Base-by-base conservation (phyloP, 2,888 invertebrate genomes). In the Drosophila helvetica region DNA sequence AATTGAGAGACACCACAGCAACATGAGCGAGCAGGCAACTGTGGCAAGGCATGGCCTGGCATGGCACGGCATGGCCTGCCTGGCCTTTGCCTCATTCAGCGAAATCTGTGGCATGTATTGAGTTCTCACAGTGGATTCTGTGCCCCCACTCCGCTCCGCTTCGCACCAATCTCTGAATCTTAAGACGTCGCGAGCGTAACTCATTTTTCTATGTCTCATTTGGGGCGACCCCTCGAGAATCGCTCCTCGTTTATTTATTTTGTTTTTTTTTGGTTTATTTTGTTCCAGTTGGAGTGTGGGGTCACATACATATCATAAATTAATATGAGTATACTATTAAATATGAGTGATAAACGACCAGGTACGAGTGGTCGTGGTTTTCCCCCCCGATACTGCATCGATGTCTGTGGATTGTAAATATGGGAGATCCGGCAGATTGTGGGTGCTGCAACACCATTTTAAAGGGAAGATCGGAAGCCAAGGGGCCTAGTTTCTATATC, bases 1-100 rank as follows among this genome's bases (percentile, higher is more conserved):
- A 86, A 86, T 86, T 88, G 86, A 86, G 88, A 76, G 78, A 70
- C 86, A 79, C 78, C 76, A 68, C 73, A 68, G 57, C 64, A 38
- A 58, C 73, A 66, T 56, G 74, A 51, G 65, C 51, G 50, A 52
- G 60, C 46, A 62, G 45, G 48, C 42, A 54, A 33, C 33, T 33
- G 33, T 12, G 33, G 33, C 12, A 12, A 12, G 33, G 33, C 12
- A 1, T 33, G 33, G 30, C 10, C 0, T 33, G 33, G 33, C 12
- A 1, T 33, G 33, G 30, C 10, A 3, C 30, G 55, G 38, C 38
- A 5, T 51, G 38, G 52, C 45, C 45, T 43, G 54, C 12, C 38
- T 58, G 42, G 52, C 46, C 46, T 52, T 51, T 60, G 72, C 63
- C 68, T 65, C 73, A 61, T 78, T 78, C 61, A 68, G 76, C 74